A percentile compares a stretch with the other conserved stretches of the same genome.
Evolutionary conservation across 2,888 invertebrate genomes (phyloP).

Genomic region (Zaprionus lineosus): DNA sequence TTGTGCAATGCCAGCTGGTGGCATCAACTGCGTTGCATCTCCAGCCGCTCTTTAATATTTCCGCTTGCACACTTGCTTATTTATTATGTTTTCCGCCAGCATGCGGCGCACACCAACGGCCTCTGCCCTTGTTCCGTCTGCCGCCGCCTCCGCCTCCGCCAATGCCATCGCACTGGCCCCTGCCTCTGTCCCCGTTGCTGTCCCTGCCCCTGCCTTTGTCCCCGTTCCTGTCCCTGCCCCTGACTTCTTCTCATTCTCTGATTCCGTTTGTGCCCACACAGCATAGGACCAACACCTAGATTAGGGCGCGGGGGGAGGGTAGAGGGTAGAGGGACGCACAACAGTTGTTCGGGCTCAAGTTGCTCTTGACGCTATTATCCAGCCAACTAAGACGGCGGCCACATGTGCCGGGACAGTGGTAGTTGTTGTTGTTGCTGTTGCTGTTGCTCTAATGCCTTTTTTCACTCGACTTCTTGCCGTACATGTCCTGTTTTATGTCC

Average conservation of each 20-base stretch:
- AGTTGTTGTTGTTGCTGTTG: constrained; percentile 19
- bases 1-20: constrained; percentile 50
- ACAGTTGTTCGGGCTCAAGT: constrained; percentile 37
- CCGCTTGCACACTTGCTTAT: constrained; percentile 76
- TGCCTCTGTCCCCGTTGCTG: neutral
- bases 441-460: constrained; percentile 58
- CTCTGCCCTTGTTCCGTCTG: neutral
- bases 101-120: constrained; percentile 49
- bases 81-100: constrained; percentile 71
- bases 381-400: constrained; percentile 42
- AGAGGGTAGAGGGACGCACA: neutral
- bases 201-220: neutral
- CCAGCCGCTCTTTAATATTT: constrained; percentile 72
- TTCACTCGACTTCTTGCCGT: constrained; percentile 59
- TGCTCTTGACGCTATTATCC: constrained; percentile 51
- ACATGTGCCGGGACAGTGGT: constrained; percentile 39
- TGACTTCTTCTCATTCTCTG: neutral
- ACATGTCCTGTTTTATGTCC: constrained; percentile 1
- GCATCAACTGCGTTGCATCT: constrained; percentile 39
- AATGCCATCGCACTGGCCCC: neutral
- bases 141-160: neutral
- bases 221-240: neutral
- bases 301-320: too few relatives aligned
- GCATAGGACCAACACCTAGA: too few relatives aligned
- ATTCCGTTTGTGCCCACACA: too few relatives aligned